Evolutionary conservation across 30 jellyfish, hydroid and myxozoan species (phyloP), one percentile per base, ranked within the genome.

Genomic region (Hydra vulgaris): DNA sequence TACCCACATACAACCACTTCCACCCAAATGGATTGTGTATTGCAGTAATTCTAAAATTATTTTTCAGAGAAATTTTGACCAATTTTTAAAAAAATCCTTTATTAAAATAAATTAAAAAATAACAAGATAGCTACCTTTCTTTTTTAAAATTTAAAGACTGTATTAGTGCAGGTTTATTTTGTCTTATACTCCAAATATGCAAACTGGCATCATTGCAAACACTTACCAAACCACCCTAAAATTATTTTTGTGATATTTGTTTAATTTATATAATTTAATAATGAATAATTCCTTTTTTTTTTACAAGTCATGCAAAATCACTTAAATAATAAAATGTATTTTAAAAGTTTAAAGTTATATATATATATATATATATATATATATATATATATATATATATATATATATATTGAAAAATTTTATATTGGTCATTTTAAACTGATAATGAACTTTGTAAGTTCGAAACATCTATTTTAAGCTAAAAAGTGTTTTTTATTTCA

Each of bases 1-100:
- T 94, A 54, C 99, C 99, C 55, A 94, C 99, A 84, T 94, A 94
- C 71, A 94, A 80, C 99, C 99, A 94, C 54, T 89, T 88, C 66
- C 96, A 84, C 18, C 92, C 83, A 74, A 88, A 94, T 19, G 96
- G 99, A 16, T 80, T 79, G 70, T 90, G 87, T 7, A 94, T 76
- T 73, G 90, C 90, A 1, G 95, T 78, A 27, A 94, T 82, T 56
- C 99, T 94, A 81, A 66, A 27, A 79, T n/a, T 26, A 75, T 40
- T 40, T 23, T 0, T 12, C 17, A 27, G 52, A 1, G 81, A 3
- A 19, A 21, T 54, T 40, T 40, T 3, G 12, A 40, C 61, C 61
- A 5, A 5, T 40, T 40, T 23, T 23, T 20, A 21, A 72, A 19
- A 81, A 73, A 52, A 40, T 23, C 21, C 21, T 15, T 15, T 16